A percentile compares a stretch with the other conserved stretches of the same genome.
phyloP scores from a whole-genome alignment of 2,113 vertebrate species.

The Python bivittatus region DNA sequence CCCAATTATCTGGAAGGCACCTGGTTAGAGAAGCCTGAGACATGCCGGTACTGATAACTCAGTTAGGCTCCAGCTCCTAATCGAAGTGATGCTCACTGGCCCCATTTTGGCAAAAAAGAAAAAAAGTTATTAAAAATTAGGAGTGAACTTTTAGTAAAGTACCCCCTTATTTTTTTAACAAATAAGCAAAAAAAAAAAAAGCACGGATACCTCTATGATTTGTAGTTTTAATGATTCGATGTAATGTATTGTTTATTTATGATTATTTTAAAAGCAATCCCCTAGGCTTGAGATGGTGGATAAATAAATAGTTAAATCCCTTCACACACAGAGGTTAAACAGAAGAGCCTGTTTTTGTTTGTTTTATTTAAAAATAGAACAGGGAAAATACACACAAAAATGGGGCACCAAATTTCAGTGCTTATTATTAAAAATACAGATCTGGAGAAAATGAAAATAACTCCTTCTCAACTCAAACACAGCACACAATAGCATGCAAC shows the following conservation, averaged over 20 bases:
- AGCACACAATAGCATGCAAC: not conserved
- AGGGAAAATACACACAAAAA: not conserved
- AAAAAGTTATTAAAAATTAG: not conserved
- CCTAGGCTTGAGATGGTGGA: not conserved
- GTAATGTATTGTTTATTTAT: not conserved
- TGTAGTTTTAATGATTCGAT: not conserved
- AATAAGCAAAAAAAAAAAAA: not conserved
- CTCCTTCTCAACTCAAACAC: not conserved
- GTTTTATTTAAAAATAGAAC: slow-evolving; percentile 12
- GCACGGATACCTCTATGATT: not conserved
- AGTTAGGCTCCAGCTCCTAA: too few species aligned
- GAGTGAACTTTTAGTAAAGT: not conserved
- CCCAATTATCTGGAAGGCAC: not conserved
- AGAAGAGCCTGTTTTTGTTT: not conserved
- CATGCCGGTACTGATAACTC: not conserved
- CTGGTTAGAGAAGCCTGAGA: not conserved
- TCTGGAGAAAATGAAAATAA: not conserved
- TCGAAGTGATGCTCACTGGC: not conserved
- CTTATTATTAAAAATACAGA: slow-evolving; percentile 7
- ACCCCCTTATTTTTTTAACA: not conserved
- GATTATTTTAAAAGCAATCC: not conserved
- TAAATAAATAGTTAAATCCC: not conserved
- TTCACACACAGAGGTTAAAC: not conserved
- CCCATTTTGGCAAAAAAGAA: not conserved
- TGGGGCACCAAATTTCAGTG: not conserved